Base-by-base conservation (phyloP, 23 tunicate genomes). In the Aplidium turbinatum region DNA sequence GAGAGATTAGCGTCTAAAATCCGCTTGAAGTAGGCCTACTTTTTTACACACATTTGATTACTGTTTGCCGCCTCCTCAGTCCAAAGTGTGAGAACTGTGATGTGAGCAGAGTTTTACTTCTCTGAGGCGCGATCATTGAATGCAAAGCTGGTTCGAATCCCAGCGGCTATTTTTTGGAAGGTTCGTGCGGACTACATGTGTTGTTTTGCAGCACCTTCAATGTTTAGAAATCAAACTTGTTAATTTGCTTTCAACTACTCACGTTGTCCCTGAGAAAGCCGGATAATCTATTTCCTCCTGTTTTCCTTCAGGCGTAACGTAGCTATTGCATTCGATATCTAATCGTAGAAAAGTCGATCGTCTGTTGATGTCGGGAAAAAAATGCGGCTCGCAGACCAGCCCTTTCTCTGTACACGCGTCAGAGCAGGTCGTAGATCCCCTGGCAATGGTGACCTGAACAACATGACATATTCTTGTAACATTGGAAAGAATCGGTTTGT, bases 261-360 rank as follows among this genome's bases (percentile, higher is more conserved):
- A 80, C 87, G 1, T 67, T 2, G 35, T 65, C 30, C 75, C 79
- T 26, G 39, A 28, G 52, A 42, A 75, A 2, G 91, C 79, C 4
- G 97, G 97, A 56, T 63, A 91, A 34, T 85, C 97, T 42, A 79
- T 91, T 55, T 91, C 91, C 30, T 70, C 74, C 4, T 72, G 50
- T 1, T 35, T 13, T 2, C 40, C 60, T 24, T 33, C 47, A 3
- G 97, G 83, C 7, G 67, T 34, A 4, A 26, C 18, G 32, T 58
- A 68, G 13, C 24, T 48, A 1, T 81, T 55, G 77, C 97, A 91
- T 25, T 24, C 58, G 3, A 91, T 61, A 28, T 74, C 50, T 5
- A 83, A 64, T 31, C 61, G n/a, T 21, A 58, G 52, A 68, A 91
- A 91, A 25, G 71, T 63, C 7, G 79, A 53, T 6, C 45, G 63